Evolutionary conservation across 2,113 vertebrate genomes (phyloP).

Genomic region (Oncorhynchus keta): DNA sequence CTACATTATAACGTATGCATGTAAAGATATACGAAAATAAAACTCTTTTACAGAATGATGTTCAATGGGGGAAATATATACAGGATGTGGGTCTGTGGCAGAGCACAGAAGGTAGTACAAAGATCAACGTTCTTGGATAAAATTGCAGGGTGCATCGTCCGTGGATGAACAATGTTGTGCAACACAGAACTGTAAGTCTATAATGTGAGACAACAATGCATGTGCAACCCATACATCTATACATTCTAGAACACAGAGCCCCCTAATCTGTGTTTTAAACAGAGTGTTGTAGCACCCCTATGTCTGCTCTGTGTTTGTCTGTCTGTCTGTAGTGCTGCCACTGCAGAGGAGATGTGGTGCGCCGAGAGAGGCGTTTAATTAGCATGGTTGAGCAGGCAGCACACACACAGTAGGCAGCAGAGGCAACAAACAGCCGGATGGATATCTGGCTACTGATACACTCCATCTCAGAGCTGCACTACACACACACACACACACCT

Average conservation of each 20-base stretch:
- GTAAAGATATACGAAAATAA: too few species aligned
- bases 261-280: background rate
- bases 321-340: constrained; percentile 9
- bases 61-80: too few species aligned
- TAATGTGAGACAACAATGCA: too few species aligned
- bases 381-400: constrained; percentile 27
- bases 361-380: constrained; percentile 52
- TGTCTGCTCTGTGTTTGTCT: background rate
- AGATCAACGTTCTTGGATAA: too few species aligned
- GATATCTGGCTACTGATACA: background rate
- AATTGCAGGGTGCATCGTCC: too few species aligned
- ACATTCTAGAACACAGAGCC: constrained; percentile 2
- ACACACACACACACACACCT: constrained; percentile 14
- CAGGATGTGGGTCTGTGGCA: too few species aligned
- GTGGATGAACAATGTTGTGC: too few species aligned
- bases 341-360: constrained; percentile 19
- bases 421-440: constrained; percentile 26
- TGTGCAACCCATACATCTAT: background rate
- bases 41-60: too few species aligned
- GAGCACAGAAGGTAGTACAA: too few species aligned
- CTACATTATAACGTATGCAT: too few species aligned
- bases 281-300: background rate
- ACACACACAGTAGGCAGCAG: constrained; percentile 17
- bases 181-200: too few species aligned
- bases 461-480: constrained; percentile 11